phyloP scores from a whole-genome alignment of 2,888 invertebrate genomes.

The Lithodes maja region DNA sequence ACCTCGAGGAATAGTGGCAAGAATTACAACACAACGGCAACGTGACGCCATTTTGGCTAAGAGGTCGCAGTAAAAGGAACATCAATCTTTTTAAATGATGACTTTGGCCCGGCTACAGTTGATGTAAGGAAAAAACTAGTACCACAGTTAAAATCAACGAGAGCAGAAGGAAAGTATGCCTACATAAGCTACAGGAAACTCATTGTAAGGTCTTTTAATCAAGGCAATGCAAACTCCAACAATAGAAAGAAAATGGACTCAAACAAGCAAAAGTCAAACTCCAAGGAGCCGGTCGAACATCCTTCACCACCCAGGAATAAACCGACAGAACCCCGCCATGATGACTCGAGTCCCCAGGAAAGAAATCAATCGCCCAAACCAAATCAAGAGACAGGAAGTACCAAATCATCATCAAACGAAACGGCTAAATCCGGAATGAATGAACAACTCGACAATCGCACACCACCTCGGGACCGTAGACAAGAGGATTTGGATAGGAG shows the following conservation, averaged over 20 bases:
- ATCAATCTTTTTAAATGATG: not conserved
- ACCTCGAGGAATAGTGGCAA: not conserved
- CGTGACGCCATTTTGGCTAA: not conserved
- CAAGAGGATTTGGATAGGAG: not conserved
- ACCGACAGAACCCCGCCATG: not conserved
- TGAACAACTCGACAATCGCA: constrained; percentile 1
- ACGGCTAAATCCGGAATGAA: not conserved
- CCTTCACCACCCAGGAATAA: not conserved
- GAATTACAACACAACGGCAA: not conserved
- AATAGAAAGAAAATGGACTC: not conserved
- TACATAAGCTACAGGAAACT: not conserved
- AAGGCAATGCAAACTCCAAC: not conserved
- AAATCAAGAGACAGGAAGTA: not conserved
- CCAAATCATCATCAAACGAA: not conserved
- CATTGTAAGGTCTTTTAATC: not conserved
- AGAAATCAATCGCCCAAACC: not conserved
- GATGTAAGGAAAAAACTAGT: not conserved
- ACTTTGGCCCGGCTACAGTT: not conserved
- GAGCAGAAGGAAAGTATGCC: not conserved
- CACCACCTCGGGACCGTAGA: not conserved
- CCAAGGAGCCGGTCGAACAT: not conserved
- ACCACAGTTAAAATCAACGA: not conserved
- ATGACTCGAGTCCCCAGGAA: not conserved
- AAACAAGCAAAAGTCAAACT: not conserved
- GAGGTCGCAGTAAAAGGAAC: not conserved